Evolutionary conservation across 2,888 invertebrate species (phyloP), one percentile per base, ranked within the genome.

Genomic region (Cyaniris semiargus): DNA sequence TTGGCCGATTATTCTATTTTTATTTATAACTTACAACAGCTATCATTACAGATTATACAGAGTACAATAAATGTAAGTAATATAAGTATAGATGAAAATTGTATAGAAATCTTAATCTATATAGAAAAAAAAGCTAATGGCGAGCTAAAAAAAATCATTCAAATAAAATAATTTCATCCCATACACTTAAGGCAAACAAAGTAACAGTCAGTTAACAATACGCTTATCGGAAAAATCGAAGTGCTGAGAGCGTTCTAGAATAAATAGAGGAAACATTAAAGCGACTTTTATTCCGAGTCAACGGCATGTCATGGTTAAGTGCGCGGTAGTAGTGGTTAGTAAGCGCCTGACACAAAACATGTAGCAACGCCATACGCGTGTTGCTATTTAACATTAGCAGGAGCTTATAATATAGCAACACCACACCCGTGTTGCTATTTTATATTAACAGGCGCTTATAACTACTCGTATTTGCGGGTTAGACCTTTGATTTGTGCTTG

Each of bases 331-430:
- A 78, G 78, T 80, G 79, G 81, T 81, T 77, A 78, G 58, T 76
- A 78, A 80, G 78, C 83, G 83, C 84, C 84, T 83, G 80, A 78
- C 78, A 81, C 79, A 82, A 83, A 83, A 79, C 79, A 82, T 75
- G 79, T 78, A 82, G 84, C 83, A 82, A 82, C 81, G 3, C 53
- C 53, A n/a, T 23, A 21, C 4, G 44, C 78, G 77, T 76, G 80
- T 83, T 83, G 81, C 81, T 75, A 75, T 80, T 78, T 79, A 78
- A 80, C 79, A 82, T 78, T 78, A 78, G 56, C 80, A 84, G 83
- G 83, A 81, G 81, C 44, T 44, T 44, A 44, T 13, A 3, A 82
- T 74, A 79, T 78, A 82, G 84, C 83, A 82, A 82, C 81, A 6
- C 27, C 53, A n/a, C 13, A 21, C 5, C 44, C 78, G 77, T 76